Evolutionary conservation across 2,113 vertebrate species (phyloP).

Genomic region (Nycticryphes semicollaris): DNA sequence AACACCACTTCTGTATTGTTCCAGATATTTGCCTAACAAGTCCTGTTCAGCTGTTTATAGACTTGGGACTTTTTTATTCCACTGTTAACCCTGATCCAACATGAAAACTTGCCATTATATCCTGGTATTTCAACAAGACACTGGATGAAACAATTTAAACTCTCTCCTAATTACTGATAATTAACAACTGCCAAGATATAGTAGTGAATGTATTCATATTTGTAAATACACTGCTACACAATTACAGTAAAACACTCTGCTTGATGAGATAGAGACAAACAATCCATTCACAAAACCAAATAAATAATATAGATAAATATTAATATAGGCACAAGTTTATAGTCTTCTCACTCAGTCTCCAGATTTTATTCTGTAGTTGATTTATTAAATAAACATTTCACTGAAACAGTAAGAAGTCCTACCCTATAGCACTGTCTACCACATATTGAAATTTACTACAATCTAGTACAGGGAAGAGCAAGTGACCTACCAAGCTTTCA

Average conservation of each 20-base stretch:
- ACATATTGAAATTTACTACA: neutral
- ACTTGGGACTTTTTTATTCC: neutral
- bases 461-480: neutral
- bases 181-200: neutral
- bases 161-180: neutral
- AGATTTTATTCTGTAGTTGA: neutral
- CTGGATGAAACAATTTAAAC: neutral
- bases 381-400: neutral
- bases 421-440: neutral
- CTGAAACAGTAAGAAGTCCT: neutral
- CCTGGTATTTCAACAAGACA: neutral
- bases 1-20: neutral
- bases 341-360: neutral
- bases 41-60: neutral
- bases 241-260: neutral
- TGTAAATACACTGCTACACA: neutral
- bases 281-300: neutral
- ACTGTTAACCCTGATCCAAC: neutral
- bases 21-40: neutral
- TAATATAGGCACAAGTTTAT: neutral
- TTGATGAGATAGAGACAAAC: neutral
- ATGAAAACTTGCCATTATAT: neutral
- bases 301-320: neutral
- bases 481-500: neutral
- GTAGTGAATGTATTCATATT: neutral